Conservation (phyloP, 2,888 invertebrate genomes). For the Lepas anatifera region DNA sequence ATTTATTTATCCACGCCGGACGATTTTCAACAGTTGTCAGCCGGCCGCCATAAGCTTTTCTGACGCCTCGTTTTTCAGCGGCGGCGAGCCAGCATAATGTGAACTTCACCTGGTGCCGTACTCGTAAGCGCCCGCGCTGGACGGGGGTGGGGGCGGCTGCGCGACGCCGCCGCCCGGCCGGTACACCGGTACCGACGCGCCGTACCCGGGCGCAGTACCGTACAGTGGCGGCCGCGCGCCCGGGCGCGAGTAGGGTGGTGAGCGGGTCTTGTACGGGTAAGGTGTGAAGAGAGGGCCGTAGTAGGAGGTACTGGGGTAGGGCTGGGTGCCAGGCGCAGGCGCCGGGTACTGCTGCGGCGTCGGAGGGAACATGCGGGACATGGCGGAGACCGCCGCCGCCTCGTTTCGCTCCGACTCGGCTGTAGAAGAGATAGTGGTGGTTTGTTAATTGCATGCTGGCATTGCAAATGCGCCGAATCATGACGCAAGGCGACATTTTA, state of each 20-base stretch:
- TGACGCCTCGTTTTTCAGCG: constrained; percentile 8
- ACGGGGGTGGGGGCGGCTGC: background rate
- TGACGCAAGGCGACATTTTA: no score
- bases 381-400: background rate
- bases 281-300: background rate
- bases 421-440: no score
- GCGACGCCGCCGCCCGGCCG: background rate
- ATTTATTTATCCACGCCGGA: background rate
- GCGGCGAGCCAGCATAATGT: background rate
- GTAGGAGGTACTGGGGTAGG: background rate
- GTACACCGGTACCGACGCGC: background rate
- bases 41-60: background rate
- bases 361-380: background rate
- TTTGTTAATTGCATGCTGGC: no score
- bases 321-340: background rate
- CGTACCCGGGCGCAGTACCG: background rate
- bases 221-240: background rate
- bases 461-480: no score
- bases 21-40: constrained; percentile 5
- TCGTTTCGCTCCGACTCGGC: background rate
- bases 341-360: background rate
- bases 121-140: background rate
- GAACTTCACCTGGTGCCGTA: constrained; percentile 6
- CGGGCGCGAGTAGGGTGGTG: background rate
- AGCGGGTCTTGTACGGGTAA: constrained; percentile 7